Conservation (phyloP, 2,888 invertebrate species). For the Seira musarum region DNA sequence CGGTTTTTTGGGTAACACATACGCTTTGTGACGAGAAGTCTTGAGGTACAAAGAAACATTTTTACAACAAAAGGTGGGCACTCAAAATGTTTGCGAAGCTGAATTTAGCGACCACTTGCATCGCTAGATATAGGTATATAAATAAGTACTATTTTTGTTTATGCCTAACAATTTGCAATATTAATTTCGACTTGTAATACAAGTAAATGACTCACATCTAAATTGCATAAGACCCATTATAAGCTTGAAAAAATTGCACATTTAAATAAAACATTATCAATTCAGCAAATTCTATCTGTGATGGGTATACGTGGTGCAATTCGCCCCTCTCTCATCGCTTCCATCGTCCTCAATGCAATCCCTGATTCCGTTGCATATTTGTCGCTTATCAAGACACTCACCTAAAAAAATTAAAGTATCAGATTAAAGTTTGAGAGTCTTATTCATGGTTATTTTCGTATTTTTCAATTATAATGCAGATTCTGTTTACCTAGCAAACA, state of each 20-base stretch:
- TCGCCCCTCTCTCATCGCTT: slow-evolving; percentile 52
- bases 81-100: too few relatives aligned
- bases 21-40: too few relatives aligned
- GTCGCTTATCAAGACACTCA: slow-evolving; percentile 81
- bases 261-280: not conserved
- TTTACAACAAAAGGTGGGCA: too few relatives aligned
- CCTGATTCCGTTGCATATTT: slow-evolving; percentile 84
- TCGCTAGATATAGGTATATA: too few relatives aligned
- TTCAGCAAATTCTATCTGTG: slow-evolving; percentile 15
- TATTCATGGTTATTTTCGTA: too few relatives aligned
- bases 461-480: too few relatives aligned
- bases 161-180: not conserved
- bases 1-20: too few relatives aligned
- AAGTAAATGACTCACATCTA: not conserved
- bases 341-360: slow-evolving; percentile 75
- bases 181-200: not conserved
- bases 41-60: not conserved
- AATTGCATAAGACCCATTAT: not conserved
- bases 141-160: too few relatives aligned
- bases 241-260: slow-evolving; percentile 20
- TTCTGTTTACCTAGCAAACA: slow-evolving; percentile 77
- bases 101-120: too few relatives aligned
- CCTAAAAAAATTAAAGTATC: slow-evolving; percentile 74
- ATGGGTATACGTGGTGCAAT: slow-evolving; percentile 42
- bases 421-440: slow-evolving; percentile 19